Evolutionary conservation across 1,140 invertebrate genomes (phyloP).

Genomic region (Protaetia brevitarsis): DNA sequence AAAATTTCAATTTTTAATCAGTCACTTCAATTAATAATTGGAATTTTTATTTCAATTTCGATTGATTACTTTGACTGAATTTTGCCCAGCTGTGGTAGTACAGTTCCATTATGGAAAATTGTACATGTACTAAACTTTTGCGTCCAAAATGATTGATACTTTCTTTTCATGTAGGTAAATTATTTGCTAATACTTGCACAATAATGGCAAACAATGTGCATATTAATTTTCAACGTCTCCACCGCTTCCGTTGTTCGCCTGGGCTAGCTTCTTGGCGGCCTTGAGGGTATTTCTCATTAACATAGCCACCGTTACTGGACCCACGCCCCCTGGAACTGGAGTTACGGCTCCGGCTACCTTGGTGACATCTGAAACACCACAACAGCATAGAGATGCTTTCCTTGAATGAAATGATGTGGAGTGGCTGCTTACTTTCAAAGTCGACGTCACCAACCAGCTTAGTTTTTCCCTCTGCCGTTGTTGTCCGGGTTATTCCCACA

Average conservation of each 20-base stretch:
- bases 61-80: too few species aligned
- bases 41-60: too few species aligned
- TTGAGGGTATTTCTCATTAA: conserved; percentile 80
- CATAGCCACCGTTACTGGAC: conserved; percentile 88
- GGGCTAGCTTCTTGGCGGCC: conserved; percentile 56
- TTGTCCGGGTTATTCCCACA: conserved; percentile 78
- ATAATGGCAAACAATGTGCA: too few species aligned
- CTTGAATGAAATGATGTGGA: neutral
- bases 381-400: conserved; percentile 5
- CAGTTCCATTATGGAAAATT: too few species aligned
- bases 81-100: too few species aligned
- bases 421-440: conserved; percentile 59
- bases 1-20: too few species aligned
- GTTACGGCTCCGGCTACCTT: conserved; percentile 77
- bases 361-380: conserved; percentile 57
- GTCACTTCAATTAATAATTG: too few species aligned
- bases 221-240: too few species aligned
- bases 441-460: conserved; percentile 87
- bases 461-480: conserved; percentile 61
- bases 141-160: too few species aligned
- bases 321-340: conserved; percentile 85
- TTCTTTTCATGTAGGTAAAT: too few species aligned
- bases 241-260: neutral
- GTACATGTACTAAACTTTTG: too few species aligned
- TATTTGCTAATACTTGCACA: too few species aligned